Base-by-base conservation (phyloP, 2,797 vertebrate species). In the Craterocephalus amniculus region DNA sequence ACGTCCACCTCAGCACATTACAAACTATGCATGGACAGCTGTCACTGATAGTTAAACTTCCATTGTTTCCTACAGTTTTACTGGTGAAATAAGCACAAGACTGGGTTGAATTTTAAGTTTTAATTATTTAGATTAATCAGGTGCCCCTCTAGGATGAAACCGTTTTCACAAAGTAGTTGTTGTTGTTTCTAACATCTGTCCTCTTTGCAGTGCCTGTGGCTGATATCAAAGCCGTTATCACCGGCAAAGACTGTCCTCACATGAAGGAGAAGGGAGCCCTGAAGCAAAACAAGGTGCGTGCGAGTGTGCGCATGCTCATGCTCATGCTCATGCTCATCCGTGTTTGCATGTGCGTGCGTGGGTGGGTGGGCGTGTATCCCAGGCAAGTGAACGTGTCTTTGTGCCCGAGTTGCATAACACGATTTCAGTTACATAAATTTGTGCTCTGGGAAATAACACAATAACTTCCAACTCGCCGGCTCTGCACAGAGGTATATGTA, bases 261-360 rank as follows among this genome's bases (percentile, higher is more conserved):
- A 98, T 99, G 97, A 99, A 99, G 92, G 98, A 99, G 90, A 99
- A 98, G 90, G 97, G 97, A 92, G 97, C 97, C 87, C 96, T 98
- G 84, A 99, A 99, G 95, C 98, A 99, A 94, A 99, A 98, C 91
- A 99, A 99, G 97, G 98, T 99, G 93, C 35, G 90, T 80, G 29
- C 59, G 38, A 34, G 63, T 74, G 61, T 36, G 31, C 60, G 52
- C 45, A 51, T 56, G 60, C 62, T 18, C 36, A 22, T 51, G 43
- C n/a, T n/a, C n/a, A n/a, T n/a, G n/a, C n/a, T n/a, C n/a, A n/a
- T n/a, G n/a, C n/a, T n/a, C n/a, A n/a, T n/a, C n/a, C 57, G 63
- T 67, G 71, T 70, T 70, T 70, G 63, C 49, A 43, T 32, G 67
- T 71, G 64, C 52, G 40, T 67, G 62, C 8, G 57, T 66, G 63